A percentile compares a stretch with the other conserved stretches of the same genome.
Conservation (phyloP, 2,888 invertebrate species). For the Parasteatoda lunata region DNA sequence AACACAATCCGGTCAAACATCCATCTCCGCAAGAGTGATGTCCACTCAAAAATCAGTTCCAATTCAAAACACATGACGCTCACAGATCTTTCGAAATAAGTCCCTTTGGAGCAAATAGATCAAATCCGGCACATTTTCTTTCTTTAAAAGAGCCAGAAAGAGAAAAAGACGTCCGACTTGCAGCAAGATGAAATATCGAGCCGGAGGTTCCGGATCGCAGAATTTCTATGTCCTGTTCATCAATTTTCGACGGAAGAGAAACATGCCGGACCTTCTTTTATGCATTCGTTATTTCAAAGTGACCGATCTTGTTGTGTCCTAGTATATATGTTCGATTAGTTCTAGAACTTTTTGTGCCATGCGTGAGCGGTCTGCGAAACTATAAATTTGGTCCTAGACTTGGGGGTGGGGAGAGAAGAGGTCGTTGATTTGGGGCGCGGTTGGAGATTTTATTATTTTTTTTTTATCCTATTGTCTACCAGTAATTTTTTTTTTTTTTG, state of each 20-base stretch:
- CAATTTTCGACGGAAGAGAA: slow-evolving; percentile 19
- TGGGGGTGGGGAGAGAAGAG: neutral
- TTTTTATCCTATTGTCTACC: neutral
- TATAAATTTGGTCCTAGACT: slow-evolving; percentile 21
- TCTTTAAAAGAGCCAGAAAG: neutral
- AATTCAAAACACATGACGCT: no score
- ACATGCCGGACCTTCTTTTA: neutral
- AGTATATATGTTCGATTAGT: neutral
- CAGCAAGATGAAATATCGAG: slow-evolving; percentile 45
- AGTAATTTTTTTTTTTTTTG: neutral
- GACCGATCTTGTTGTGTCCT: neutral
- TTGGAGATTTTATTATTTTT: neutral
- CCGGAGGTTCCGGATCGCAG: slow-evolving; percentile 33
- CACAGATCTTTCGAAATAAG: no score
- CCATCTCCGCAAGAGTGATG: slow-evolving; percentile 5
- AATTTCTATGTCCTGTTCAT: slow-evolving; percentile 41
- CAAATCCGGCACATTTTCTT: neutral
- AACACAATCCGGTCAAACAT: neutral
- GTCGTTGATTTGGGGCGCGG: slow-evolving; percentile 6
- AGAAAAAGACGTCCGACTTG: neutral
- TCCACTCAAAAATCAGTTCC: slow-evolving; percentile 34
- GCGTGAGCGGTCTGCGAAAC: neutral
- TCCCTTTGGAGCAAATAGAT: neutral
- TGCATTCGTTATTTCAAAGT: slow-evolving; percentile 56
- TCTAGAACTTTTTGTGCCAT: slow-evolving; percentile 1